Conservation (phyloP, 2,797 vertebrate species). For the Alectoris magna region DNA sequence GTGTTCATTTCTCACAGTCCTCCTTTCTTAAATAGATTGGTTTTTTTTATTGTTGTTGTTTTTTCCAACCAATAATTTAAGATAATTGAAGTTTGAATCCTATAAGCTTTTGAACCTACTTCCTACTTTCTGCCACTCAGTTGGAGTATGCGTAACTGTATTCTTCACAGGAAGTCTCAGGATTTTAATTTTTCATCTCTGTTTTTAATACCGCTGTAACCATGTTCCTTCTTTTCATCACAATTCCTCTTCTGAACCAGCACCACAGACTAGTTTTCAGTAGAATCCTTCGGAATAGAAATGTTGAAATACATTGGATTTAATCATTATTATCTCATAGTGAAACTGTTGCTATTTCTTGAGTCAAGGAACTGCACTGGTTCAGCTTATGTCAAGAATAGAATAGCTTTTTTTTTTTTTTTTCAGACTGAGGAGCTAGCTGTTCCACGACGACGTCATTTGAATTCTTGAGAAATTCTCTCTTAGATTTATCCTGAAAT, state of each 20-base stretch:
- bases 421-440: neutral
- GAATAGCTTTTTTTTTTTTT: neutral
- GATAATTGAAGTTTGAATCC: neutral
- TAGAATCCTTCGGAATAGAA: neutral
- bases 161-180: neutral
- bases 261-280: neutral
- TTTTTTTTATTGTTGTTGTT: neutral
- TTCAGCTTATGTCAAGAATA: neutral
- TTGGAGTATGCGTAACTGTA: neutral
- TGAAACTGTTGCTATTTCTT: neutral
- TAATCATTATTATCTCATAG: neutral
- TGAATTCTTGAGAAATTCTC: slow-evolving; percentile 30
- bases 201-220: neutral
- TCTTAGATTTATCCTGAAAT: slow-evolving; percentile 19
- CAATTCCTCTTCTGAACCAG: neutral
- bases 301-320: neutral
- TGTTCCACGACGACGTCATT: slow-evolving; percentile 35
- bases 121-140: neutral
- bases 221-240: neutral
- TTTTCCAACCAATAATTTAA: neutral
- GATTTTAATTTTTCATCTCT: neutral
- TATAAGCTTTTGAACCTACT: neutral
- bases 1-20: neutral
- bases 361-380: neutral
- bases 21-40: neutral